Percentiles rank a stretch among this genome's conserved stretches.
phyloP scores from a whole-genome alignment of 2,797 vertebrate genomes.

The Spondyliosoma cantharus region DNA sequence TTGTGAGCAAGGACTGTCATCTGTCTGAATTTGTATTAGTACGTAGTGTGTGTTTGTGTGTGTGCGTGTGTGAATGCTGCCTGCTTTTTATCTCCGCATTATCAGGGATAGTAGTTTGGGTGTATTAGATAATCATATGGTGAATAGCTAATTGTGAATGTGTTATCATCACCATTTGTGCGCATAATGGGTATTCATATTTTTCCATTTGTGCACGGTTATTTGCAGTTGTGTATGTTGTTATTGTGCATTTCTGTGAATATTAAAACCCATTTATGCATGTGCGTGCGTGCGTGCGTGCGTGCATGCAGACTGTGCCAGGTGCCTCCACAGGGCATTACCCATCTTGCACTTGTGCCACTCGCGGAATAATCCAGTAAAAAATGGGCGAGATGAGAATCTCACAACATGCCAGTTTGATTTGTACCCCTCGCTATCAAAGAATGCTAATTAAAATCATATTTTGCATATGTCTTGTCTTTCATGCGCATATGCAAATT shows the following conservation, averaged over 20 bases:
- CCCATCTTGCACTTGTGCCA: constrained; percentile 74
- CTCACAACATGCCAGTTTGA: constrained; percentile 95
- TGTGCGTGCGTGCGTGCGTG: constrained; percentile 8
- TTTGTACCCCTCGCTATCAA: constrained; percentile 94
- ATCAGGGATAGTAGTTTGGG: constrained; percentile 29
- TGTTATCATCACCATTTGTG: constrained; percentile 44
- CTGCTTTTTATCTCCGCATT: constrained; percentile 39
- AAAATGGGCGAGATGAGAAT: constrained; percentile 87
- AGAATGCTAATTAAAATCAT: constrained; percentile 98
- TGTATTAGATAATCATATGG: constrained; percentile 53
- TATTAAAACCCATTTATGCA: constrained; percentile 16
- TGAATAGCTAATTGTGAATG: constrained; percentile 49
- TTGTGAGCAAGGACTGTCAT: constrained; percentile 40
- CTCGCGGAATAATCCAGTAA: constrained; percentile 88
- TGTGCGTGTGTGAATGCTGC: background rate
- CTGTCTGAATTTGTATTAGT: constrained; percentile 37
- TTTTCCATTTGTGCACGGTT: constrained; percentile 35
- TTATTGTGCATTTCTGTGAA: constrained; percentile 42
- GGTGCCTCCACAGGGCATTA: constrained; percentile 78
- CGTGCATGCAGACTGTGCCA: constrained; percentile 47
- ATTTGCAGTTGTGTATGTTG: constrained; percentile 32
- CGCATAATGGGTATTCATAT: constrained; percentile 21
- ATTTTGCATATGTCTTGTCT: constrained; percentile 98
- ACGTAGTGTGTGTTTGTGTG: background rate
- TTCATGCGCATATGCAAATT: constrained; percentile 97